Base-by-base conservation (phyloP, 2,113 vertebrate species). In the Symphodus melops region DNA sequence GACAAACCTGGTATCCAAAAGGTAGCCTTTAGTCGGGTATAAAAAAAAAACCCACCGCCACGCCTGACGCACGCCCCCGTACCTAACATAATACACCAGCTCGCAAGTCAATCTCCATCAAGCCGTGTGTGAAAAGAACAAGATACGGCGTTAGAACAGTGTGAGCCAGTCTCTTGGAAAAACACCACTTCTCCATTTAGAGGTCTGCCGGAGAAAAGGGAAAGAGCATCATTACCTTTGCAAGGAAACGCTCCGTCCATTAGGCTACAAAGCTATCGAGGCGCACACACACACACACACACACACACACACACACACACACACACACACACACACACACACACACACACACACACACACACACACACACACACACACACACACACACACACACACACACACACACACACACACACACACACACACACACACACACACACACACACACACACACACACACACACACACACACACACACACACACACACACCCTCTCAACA, bases 131-230 rank as follows among this genome's bases (percentile, higher is more conserved):
- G 77, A 81, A 77, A 68, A 70, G 72, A 62, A 86, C 75, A 77
- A 67, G 57, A 79, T 60, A 56, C 25, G 13, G 82, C 37, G 63
- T 21, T 52, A 76, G 64, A 79, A 75, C 25, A 37, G 76, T 71
- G 72, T 42, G 66, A 85, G 46, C 56, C 48, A 55, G 77, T 67
- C 72, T 42, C 69, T 81, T 73, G 66, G 14, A 61, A 69, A 84
- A 79, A 89, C 79, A 87, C 75, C 12, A 63, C 74, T 87, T 82
- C 81, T 86, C 77, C 87, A 88, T 88, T 87, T 89, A 78, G 84
- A 74, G 59, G 49, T 14, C 46, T 48, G 17, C 46, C 2, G 16
- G 14, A 48, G 46, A 48, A 75, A 76, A 52, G 68, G 77, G 72
- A 83, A 51, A 0, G 62, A 58, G 75, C 82, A 66, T 80, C 71